Evolutionary conservation across 2,797 vertebrate species (phyloP), one percentile per base, ranked within the genome.

Genomic region (Anisognathus igniventris): DNA sequence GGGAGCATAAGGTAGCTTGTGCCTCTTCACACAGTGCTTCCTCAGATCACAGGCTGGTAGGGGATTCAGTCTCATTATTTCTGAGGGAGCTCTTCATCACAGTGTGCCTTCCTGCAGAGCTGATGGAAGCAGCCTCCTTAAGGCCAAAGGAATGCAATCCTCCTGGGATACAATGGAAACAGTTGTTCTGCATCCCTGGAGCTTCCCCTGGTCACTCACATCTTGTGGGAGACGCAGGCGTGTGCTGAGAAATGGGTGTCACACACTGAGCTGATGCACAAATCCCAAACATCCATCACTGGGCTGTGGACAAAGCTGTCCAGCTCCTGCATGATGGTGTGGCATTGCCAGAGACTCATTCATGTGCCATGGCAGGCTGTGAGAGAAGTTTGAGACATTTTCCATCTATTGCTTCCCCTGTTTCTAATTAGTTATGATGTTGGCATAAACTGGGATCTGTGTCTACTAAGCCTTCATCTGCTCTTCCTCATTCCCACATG

Each of bases 351-450:
- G 9, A 64, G 25, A 37, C 18, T 33, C 58, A 8, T 42, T 74
- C 27, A 6, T 27, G 23, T 76, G 80, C 37, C 86, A 86, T 47
- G 67, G 80, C 53, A 79, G 82, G 24, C 47, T 57, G 33, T 24
- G 31, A 79, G 71, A 76, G 58, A 62, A 47, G 61, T 27, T 20
- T 60, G 78, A 85, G 77, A 44, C 31, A 10, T 54, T 72, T 93
- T 62, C 51, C 58, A 72, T 94, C 75, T 85, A 70, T 92, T 80
- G 65, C 68, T 89, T 53, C 16, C 75, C 19, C 88, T 87, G 75
- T 86, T 95, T 92, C 76, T 93, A 94, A 95, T 88, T 88, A 90
- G 65, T 74, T 73, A 73, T 62, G 77, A 67, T n/a, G 33, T 6
- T 91, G 91, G 68, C 65, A 57, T 82, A 33, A 92, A 80, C 22